Percentiles rank a stretch among this genome's conserved stretches.
Conservation (phyloP, 1,140 invertebrate genomes). For the Microplitis mediator region DNA sequence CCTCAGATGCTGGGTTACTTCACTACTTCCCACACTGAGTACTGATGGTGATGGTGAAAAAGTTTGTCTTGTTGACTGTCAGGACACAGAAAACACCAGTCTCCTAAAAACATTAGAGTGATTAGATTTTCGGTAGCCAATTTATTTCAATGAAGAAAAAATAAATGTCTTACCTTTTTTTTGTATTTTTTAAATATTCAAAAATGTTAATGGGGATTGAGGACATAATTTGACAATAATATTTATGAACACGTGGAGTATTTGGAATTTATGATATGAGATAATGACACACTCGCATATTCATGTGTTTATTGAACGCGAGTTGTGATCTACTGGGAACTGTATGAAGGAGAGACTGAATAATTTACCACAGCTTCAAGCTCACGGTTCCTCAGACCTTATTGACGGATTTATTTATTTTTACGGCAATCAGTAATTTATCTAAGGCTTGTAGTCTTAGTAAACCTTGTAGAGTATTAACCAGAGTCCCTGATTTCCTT, state of each 20-base stretch:
- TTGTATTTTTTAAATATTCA: too few relatives aligned
- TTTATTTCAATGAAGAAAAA: neutral
- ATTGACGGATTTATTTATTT: neutral
- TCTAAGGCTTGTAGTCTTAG: neutral
- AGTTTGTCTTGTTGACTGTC: neutral
- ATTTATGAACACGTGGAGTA: too few relatives aligned
- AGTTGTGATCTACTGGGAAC: neutral
- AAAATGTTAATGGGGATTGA: too few relatives aligned
- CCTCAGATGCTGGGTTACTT: neutral
- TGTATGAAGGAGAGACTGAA: too few relatives aligned
- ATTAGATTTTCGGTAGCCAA: neutral
- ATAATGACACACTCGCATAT: neutral
- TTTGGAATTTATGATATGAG: neutral
- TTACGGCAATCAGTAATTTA: slow-evolving; percentile 2
- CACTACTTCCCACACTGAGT: too few relatives aligned
- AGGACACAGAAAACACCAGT: neutral
- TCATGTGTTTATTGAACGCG: neutral
- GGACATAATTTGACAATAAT: too few relatives aligned
- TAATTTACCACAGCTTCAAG: too few relatives aligned
- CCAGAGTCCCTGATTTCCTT: neutral
- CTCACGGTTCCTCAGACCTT: too few relatives aligned
- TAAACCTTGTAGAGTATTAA: too few relatives aligned
- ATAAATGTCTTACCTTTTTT: too few relatives aligned
- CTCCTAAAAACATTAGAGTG: neutral
- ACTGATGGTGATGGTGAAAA: neutral